These are phyloP conservation scores for Mechanitis mazaeus DNA, from an alignment of 2,888 invertebrate genomes.

Conservation along the genomic window DNA sequence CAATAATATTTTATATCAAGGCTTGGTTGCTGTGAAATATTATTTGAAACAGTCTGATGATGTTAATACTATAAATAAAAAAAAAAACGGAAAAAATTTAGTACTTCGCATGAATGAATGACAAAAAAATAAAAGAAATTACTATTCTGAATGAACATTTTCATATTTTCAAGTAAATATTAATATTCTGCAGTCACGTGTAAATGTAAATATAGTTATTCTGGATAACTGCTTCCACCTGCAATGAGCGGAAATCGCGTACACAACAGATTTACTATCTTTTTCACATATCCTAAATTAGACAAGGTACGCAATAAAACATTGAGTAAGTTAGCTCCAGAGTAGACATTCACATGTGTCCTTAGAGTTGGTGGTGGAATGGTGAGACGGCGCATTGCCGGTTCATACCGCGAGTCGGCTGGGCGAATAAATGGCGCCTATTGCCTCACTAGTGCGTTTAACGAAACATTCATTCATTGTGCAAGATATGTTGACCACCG, in stretches of 20 bases:
- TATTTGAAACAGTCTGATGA: no score
- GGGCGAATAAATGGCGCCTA: slow-evolving; percentile 47
- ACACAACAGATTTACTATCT: slow-evolving; percentile 20
- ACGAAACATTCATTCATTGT: slow-evolving; percentile 45
- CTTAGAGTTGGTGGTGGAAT: slow-evolving; percentile 40
- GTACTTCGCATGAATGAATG: no score
- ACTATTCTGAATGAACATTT: no score
- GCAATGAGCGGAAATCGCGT: slow-evolving; percentile 16
- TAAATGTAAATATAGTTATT: slow-evolving; percentile 11
- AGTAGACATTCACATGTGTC: slow-evolving; percentile 51
- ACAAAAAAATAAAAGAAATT: no score
- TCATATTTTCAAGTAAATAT: no score
- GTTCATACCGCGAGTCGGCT: slow-evolving; percentile 59
- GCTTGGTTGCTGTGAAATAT: no score
- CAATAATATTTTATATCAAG: no score
- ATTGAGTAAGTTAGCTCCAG: slow-evolving; percentile 29
- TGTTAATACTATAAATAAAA: no score
- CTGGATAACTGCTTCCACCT: slow-evolving; percentile 24
- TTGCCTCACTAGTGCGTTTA: slow-evolving; percentile 39
- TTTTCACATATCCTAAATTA: slow-evolving; percentile 17
- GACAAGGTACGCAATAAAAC: slow-evolving; percentile 30
- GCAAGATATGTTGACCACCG: slow-evolving; percentile 56
- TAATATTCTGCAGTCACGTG: slow-evolving; percentile 12
- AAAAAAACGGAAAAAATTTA: no score
- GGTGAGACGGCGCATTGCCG: slow-evolving; percentile 52